A percentile compares a stretch with the other conserved stretches of the same genome.
These are phyloP conservation scores for Chitala chitala DNA, from an alignment of 2,113 vertebrate genomes.

Conservation along the genomic window DNA sequence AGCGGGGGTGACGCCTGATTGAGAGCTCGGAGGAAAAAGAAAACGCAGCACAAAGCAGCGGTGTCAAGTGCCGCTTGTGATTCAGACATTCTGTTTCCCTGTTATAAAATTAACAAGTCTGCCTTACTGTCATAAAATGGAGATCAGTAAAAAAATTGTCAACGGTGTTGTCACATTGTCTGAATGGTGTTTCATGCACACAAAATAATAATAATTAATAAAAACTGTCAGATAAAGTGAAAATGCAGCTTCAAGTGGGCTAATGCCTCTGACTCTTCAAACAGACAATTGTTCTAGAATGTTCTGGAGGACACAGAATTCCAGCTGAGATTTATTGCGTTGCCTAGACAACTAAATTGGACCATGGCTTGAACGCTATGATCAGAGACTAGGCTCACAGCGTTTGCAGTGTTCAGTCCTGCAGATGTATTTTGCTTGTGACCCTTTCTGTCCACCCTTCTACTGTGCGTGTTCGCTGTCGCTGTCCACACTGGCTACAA, in stretches of 20 bases:
- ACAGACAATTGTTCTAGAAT: not conserved
- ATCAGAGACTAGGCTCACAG: not conserved
- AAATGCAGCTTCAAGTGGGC: not conserved
- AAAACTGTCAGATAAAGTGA: not conserved
- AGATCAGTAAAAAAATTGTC: not conserved
- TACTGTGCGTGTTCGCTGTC: no score
- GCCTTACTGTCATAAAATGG: not conserved
- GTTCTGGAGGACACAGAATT: not conserved
- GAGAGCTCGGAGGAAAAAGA: not conserved
- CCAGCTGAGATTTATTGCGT: not conserved
- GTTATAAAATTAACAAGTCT: not conserved
- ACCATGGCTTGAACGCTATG: not conserved
- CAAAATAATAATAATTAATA: not conserved
- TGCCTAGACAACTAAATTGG: not conserved
- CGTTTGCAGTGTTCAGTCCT: not conserved
- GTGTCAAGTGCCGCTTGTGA: not conserved
- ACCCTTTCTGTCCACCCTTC: not conserved
- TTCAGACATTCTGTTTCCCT: not conserved
- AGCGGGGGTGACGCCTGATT: not conserved
- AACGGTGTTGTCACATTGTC: not conserved
- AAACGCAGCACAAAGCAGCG: not conserved
- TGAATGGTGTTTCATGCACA: not conserved
- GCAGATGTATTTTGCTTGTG: not conserved
- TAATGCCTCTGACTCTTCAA: not conserved
- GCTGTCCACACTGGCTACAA: no score